Evolutionary conservation across 2,797 vertebrate genomes (phyloP), one percentile per base, ranked within the genome.

Genomic region (Buphagus erythrorhynchus): DNA sequence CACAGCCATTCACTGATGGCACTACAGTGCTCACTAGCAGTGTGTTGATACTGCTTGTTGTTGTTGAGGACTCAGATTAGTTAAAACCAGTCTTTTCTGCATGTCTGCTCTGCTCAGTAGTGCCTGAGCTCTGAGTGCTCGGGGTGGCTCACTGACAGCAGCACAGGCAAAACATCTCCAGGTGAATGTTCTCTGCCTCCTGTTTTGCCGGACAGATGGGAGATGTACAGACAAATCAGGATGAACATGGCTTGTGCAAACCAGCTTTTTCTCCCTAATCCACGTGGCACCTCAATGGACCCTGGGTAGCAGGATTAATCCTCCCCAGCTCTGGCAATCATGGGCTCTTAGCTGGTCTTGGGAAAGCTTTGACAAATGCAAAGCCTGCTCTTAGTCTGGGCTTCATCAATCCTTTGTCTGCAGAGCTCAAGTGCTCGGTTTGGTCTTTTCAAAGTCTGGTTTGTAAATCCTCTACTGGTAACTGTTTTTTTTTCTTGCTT

Each of bases 281-380:
- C 26, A 0, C 0, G 0, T 45, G 69, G 21, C 42, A 21, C 12
- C 18, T 75, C 10, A 0, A n/a, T 33, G 15, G 24, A 17, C n/a
- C 80, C 49, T 57, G 78, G 38, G 13, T 1, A 18, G 51, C 21
- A 10, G 46, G 26, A 40, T 61, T 71, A 55, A 43, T 21, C 79
- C 61, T 63, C 11, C 0, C 1, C 52, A 57, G 31, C 79, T 65
- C 69, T 49, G 65, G 33, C 65, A 9, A 0, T n/a, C 21, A 0
- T 3, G 0, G 22, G 46, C 38, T 54, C 55, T 72, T 19, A 40
- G 36, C 52, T 81, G 69, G 3, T 10, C 16, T 40, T 59, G 57
- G 52, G 19, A 35, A 59, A 38, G 31, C 4, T 45, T 58, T 80
- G 45, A 24, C 9, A 3, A 36, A 24, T n/a, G 25, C 31, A 21